Percentiles rank a stretch among this genome's conserved stretches.
Conservation (phyloP, 2,797 vertebrate genomes). For the Synaphobranchus kaupii region DNA sequence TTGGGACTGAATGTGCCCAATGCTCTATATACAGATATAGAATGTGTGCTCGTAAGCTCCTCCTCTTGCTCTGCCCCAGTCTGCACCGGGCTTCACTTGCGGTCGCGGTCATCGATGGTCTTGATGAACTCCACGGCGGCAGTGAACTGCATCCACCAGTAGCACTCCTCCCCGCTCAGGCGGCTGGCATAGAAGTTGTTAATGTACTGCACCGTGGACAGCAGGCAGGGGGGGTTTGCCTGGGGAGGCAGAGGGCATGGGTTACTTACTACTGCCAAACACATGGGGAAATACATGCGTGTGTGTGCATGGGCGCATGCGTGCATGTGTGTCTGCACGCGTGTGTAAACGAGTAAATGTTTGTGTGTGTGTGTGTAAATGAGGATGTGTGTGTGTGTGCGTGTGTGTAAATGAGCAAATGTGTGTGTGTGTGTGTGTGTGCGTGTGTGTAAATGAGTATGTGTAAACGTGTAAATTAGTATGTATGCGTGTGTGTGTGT, state of each 20-base stretch:
- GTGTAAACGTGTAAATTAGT: not conserved
- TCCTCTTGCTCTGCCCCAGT: not conserved
- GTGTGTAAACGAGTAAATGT: conserved; percentile 14
- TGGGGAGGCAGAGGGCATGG: conserved; percentile 69
- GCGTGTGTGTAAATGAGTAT: not conserved
- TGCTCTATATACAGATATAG: not conserved
- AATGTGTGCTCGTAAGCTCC: not conserved
- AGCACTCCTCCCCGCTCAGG: conserved; percentile 94
- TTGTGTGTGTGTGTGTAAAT: not conserved
- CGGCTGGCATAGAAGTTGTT: conserved; percentile 97
- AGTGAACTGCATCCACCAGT: conserved; percentile 99
- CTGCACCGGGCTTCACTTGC: conserved; percentile 81
- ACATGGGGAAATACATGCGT: too few relatives aligned
- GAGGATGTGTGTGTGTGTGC: not conserved
- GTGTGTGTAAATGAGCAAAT: not conserved
- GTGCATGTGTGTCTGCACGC: not conserved
- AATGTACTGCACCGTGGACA: conserved; percentile 99
- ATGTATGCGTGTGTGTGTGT: conserved; percentile 1
- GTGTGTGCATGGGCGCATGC: not conserved
- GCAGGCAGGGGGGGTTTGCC: conserved; percentile 98
- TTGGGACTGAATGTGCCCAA: not conserved
- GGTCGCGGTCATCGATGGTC: conserved; percentile 89
- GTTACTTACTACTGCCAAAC: not conserved
- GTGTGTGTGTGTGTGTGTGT: conserved; percentile 11
- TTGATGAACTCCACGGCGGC: conserved; percentile 99